Conservation (phyloP, 2,113 vertebrate species). For the Australoheros scitulus region DNA sequence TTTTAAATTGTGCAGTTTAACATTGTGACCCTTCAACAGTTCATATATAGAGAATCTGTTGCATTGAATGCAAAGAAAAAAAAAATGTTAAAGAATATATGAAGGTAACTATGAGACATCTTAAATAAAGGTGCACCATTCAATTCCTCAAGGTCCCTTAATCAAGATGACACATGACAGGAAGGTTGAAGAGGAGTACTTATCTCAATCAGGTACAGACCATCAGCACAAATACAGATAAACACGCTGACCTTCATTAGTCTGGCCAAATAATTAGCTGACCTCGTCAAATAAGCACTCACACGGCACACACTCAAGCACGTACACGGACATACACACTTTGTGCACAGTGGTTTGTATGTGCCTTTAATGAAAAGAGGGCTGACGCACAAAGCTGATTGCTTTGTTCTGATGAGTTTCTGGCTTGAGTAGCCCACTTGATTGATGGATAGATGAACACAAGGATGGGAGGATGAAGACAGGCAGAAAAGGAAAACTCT, state of each 20-base stretch:
- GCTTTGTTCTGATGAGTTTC: constrained; percentile 76
- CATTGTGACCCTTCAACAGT: not conserved
- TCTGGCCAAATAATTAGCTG: constrained; percentile 81
- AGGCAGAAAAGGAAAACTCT: constrained; percentile 45
- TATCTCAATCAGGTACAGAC: constrained; percentile 76
- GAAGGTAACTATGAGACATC: not conserved
- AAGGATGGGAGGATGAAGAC: constrained; percentile 34
- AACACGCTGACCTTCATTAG: constrained; percentile 81
- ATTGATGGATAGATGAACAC: constrained; percentile 61
- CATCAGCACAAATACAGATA: constrained; percentile 70
- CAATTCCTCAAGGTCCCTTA: constrained; percentile 54
- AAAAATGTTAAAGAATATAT: not conserved
- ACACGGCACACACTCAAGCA: constrained; percentile 37
- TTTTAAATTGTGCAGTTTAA: not conserved
- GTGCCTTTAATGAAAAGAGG: constrained; percentile 69
- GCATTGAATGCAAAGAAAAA: not conserved
- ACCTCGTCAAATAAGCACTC: constrained; percentile 78
- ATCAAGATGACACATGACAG: constrained; percentile 74
- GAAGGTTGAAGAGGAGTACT: constrained; percentile 74
- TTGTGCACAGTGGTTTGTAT: constrained; percentile 42
- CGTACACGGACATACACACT: constrained; percentile 35
- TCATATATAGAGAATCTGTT: not conserved
- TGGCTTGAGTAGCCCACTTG: constrained; percentile 65
- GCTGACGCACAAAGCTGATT: constrained; percentile 64
- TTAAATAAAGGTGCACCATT: constrained; percentile 34